Evolutionary conservation across 2,113 vertebrate genomes (phyloP), one percentile per base, ranked within the genome.

Genomic region (Amphiprion percula): DNA sequence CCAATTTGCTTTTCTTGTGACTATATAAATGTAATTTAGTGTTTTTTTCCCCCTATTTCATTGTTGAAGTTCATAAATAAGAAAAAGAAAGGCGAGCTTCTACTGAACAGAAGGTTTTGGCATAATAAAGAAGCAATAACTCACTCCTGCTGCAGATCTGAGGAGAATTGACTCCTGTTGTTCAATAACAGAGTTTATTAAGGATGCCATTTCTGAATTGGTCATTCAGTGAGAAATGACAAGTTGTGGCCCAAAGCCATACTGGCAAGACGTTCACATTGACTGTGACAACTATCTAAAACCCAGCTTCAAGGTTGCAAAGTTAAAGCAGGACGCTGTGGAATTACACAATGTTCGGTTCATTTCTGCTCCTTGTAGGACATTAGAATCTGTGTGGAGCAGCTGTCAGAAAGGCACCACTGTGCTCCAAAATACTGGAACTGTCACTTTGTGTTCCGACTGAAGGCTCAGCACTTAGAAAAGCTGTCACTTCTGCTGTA

Each of bases 171-270:
- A 54, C 39, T 55, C 41, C 33, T 39, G 53, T 47, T 60, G 14
- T 15, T 47, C 50, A 33, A 37, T 68, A 61, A 11, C 21, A 15
- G 58, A 50, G 30, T 68, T 78, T 68, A 47, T 78, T 55, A 49
- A 69, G 65, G 39, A 67, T 46, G 33, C 30, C 33, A 50, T 56
- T 72, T 72, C 56, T 68, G 50, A 39, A 65, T 44, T 46, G 26
- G 41, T 24, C 37, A 52, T 30, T 11, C 15, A 9, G 33, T 21
- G 2, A 41, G 21, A 41, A 41, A 11, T 41, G 39, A 12, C 3
- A 12, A 1, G 0, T 41, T 66, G 5, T 33, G 23, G 49, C 65
- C 30, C 24, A 21, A 17, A n/a, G 41, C 41, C 39, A 53, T 19
- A 47, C 7, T 41, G 50, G 33, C 41, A 11, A 44, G 10, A 14